phyloP scores from a whole-genome alignment of 2,888 invertebrate species.

The Hesperia comma region DNA sequence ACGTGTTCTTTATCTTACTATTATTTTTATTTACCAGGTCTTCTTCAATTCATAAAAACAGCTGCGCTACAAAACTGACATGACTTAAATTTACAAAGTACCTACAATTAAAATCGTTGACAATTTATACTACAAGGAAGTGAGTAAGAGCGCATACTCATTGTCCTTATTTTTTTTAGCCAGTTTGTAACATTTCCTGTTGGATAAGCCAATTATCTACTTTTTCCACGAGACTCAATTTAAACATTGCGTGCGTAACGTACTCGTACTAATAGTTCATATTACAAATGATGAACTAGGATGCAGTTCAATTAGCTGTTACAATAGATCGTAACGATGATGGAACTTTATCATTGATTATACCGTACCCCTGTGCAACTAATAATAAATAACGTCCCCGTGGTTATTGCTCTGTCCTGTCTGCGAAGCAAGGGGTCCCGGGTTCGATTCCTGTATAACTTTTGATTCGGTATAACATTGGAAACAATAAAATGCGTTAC shows the following conservation, averaged over 20 bases:
- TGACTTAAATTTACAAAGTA: background rate
- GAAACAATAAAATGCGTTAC: no score
- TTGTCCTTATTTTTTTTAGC: conserved; percentile 30
- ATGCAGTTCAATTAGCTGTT: conserved; percentile 1
- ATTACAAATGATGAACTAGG: conserved; percentile 3
- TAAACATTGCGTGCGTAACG: conserved; percentile 9
- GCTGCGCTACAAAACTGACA: no score
- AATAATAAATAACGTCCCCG: no score
- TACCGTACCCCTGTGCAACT: background rate
- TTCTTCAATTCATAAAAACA: no score
- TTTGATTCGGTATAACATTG: no score
- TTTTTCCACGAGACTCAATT: conserved; percentile 34
- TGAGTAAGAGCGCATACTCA: background rate
- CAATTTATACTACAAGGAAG: background rate
- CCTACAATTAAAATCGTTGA: conserved; percentile 2
- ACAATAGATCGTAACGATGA: background rate
- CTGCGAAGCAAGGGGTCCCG: no score
- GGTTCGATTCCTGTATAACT: no score
- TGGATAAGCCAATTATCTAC: conserved; percentile 31
- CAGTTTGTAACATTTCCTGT: conserved; percentile 30
- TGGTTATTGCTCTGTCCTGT: no score
- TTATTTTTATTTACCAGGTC: no score
- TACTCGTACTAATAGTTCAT: conserved; percentile 16
- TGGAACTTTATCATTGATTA: background rate
- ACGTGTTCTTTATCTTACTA: no score